Evolutionary conservation across 2,797 vertebrate species (phyloP), one percentile per base, ranked within the genome.

Genomic region (Megaceryle alcyon): DNA sequence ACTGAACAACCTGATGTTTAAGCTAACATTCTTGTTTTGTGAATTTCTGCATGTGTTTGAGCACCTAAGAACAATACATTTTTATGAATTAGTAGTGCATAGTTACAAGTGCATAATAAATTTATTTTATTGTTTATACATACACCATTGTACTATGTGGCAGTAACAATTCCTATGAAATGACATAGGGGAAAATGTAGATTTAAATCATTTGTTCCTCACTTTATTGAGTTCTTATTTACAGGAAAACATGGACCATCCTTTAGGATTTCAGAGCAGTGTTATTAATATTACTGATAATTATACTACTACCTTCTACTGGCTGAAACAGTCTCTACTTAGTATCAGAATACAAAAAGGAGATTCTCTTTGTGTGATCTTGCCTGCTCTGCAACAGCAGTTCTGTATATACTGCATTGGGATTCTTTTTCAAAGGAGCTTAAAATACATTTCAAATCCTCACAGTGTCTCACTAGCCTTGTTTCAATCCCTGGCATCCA

Each of bases 401-500:
- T 83, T 87, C 15, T 1, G 4, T 80, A 28, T 53, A 56, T 61
- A n/a, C 49, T 53, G 48, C 21, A 8, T 12, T 88, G 33, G 65
- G 59, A 69, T 94, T 92, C 22, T 1, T 3, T 94, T 91, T 89
- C 85, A 81, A 77, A 91, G 79, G 29, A 81, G 28, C 29, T 44
- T 82, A 29, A 93, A 90, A 76, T 35, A 16, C 22, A 44, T 94
- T 94, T 89, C 61, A 79, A 35, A 56, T 83, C 76, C 56, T 83
- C 49, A 37, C 39, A 37, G 20, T 79, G 46, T 93, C 68, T 59
- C 66, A 12, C 25, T 75, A 70, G 54, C 29, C 43, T 88, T 83
- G 43, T 90, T 91, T 96, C 43, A 79, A 1, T 46, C 41, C 2
- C 1, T 79, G 76, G 41, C 71, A 87, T 71, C 41, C 60, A 66